Evolutionary conservation across 1,140 invertebrate genomes (phyloP).

Genomic region (Adelges cooleyi): DNA sequence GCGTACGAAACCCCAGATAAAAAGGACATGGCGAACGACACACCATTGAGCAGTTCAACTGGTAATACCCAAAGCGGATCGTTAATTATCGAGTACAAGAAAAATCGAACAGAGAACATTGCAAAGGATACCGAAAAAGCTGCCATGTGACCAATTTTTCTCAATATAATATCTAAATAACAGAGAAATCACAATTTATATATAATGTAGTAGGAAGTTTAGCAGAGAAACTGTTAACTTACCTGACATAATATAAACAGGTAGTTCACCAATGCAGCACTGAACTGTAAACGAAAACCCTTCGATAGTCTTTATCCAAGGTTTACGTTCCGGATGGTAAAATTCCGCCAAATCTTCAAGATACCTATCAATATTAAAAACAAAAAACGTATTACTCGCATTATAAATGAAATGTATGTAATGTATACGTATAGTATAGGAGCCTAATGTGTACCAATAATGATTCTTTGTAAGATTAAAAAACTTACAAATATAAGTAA

Average conservation of each 20-base stretch:
- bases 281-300: constrained; percentile 66
- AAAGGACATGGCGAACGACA: constrained; percentile 81
- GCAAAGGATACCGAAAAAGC: constrained; percentile 69
- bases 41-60: constrained; percentile 72
- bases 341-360: constrained; percentile 53
- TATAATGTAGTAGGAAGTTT: no score
- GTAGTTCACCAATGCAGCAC: constrained; percentile 75
- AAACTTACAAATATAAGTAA: constrained; percentile 41
- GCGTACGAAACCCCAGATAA: constrained; percentile 81
- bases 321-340: constrained; percentile 40
- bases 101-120: constrained; percentile 60
- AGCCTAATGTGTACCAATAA: no score
- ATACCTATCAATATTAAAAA: no score
- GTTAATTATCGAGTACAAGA: constrained; percentile 65
- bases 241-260: constrained; percentile 78
- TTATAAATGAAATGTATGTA: no score
- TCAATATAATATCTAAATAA: no score
- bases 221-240: constrained; percentile 29
- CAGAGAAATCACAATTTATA: no score
- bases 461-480: no score
- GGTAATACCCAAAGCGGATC: constrained; percentile 74
- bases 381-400: no score
- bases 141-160: constrained; percentile 56
- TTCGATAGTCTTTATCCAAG: constrained; percentile 65
- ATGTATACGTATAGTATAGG: no score